Percentiles rank a stretch among this genome's conserved stretches.
phyloP scores from a whole-genome alignment of 2,888 invertebrate genomes.

The Ypsolopha scabrella region DNA sequence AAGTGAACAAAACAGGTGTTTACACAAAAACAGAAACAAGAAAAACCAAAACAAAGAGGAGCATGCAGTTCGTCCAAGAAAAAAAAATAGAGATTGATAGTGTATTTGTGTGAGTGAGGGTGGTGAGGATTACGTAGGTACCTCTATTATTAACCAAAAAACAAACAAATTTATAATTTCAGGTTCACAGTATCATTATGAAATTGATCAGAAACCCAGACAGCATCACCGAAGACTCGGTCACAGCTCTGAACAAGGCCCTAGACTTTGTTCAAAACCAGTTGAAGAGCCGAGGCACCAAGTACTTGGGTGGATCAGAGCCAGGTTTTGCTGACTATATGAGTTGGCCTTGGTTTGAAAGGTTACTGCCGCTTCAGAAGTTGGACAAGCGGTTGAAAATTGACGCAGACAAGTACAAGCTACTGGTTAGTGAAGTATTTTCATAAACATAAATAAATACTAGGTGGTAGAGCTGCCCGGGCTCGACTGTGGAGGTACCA shows the following conservation, averaged over 20 bases:
- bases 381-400: constrained; percentile 59
- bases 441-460: too few relatives aligned
- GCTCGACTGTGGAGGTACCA: too few relatives aligned
- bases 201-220: constrained; percentile 30
- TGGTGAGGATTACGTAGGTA: too few relatives aligned
- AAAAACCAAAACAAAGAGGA: too few relatives aligned
- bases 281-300: constrained; percentile 67
- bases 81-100: too few relatives aligned
- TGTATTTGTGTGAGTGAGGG: too few relatives aligned
- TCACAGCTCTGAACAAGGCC: constrained; percentile 35
- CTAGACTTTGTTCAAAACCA: constrained; percentile 75
- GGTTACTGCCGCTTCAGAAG: constrained; percentile 58
- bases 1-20: too few relatives aligned
- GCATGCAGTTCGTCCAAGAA: too few relatives aligned
- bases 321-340: constrained; percentile 86
- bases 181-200: constrained; percentile 32
- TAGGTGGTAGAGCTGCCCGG: too few relatives aligned
- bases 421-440: constrained; percentile 35
- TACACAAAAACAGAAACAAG: too few relatives aligned
- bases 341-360: constrained; percentile 91
- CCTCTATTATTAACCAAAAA: too few relatives aligned
- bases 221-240: constrained; percentile 26
- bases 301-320: constrained; percentile 73
- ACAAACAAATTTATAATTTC: background rate
- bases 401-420: constrained; percentile 63